These are phyloP conservation scores for Oxycera nigricornis DNA, from an alignment of 2,888 invertebrate genomes.

Conservation along the genomic window DNA sequence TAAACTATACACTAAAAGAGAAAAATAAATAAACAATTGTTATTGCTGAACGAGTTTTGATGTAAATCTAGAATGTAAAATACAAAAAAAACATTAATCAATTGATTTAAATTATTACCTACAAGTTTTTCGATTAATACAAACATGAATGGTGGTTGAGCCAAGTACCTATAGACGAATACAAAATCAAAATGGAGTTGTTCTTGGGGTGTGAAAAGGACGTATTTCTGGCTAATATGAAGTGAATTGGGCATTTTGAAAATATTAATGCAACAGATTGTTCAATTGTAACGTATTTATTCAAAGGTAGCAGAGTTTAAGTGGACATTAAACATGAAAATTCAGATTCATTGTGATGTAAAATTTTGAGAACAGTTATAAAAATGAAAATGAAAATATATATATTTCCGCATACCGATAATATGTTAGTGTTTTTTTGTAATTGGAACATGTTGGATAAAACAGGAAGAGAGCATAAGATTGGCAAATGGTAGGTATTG, in stretches of 20 bases:
- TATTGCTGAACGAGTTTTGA: constrained; percentile 33
- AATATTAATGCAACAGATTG: neutral
- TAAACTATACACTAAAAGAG: neutral
- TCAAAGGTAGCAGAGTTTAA: neutral
- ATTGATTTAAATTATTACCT: neutral
- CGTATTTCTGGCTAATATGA: neutral
- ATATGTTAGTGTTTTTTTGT: neutral
- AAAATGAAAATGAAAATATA: constrained; percentile 41
- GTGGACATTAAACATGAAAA: neutral
- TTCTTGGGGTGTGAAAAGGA: neutral
- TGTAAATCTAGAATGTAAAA: constrained; percentile 8
- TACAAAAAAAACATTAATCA: neutral
- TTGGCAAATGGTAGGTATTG: no score
- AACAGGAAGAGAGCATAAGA: no score
- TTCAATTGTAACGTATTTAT: neutral
- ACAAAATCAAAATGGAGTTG: constrained; percentile 10
- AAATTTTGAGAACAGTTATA: constrained; percentile 34
- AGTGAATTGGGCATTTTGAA: neutral
- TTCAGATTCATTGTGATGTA: constrained; percentile 39
- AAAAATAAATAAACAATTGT: constrained; percentile 17
- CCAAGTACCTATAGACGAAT: neutral
- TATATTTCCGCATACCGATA: constrained; percentile 44
- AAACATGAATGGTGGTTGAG: neutral
- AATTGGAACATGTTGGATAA: no score
- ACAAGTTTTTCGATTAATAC: neutral